phyloP scores from a whole-genome alignment of 2,113 vertebrate genomes.

The Odontophorus gujanensis region DNA sequence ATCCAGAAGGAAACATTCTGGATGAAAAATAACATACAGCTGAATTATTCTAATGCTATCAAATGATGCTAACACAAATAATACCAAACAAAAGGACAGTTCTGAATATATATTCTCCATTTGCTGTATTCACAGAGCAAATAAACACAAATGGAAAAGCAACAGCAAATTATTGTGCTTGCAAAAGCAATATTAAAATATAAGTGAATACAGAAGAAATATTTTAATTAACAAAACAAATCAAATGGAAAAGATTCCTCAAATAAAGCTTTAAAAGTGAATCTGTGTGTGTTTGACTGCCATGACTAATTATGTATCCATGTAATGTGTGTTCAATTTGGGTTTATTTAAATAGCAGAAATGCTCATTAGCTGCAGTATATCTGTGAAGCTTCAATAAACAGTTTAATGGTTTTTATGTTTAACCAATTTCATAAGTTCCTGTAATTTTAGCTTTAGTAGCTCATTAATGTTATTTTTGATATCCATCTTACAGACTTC shows the following conservation, averaged over 20 bases:
- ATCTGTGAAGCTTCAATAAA: conserved; percentile 88
- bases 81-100: conserved; percentile 66
- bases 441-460: conserved; percentile 84
- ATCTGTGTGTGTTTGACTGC: conserved; percentile 81
- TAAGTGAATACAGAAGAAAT: conserved; percentile 80
- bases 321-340: conserved; percentile 87
- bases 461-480: conserved; percentile 88
- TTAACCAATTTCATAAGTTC: conserved; percentile 88
- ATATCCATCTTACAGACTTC: conserved; percentile 80
- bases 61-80: conserved; percentile 65
- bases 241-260: conserved; percentile 84
- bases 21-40: conserved; percentile 42
- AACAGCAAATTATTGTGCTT: conserved; percentile 74
- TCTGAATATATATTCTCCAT: conserved; percentile 60
- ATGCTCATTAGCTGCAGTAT: conserved; percentile 86
- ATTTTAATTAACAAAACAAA: conserved; percentile 87
- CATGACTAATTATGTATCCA: conserved; percentile 87
- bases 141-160: conserved; percentile 68
- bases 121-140: conserved; percentile 57
- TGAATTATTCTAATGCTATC: conserved; percentile 50
- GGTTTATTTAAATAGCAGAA: conserved; percentile 86
- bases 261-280: conserved; percentile 86
- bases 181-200: conserved; percentile 80
- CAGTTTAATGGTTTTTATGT: conserved; percentile 88
- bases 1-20: conserved; percentile 34